phyloP scores from a whole-genome alignment of 1,140 invertebrate genomes.

The Anoplolepis gracilipes region DNA sequence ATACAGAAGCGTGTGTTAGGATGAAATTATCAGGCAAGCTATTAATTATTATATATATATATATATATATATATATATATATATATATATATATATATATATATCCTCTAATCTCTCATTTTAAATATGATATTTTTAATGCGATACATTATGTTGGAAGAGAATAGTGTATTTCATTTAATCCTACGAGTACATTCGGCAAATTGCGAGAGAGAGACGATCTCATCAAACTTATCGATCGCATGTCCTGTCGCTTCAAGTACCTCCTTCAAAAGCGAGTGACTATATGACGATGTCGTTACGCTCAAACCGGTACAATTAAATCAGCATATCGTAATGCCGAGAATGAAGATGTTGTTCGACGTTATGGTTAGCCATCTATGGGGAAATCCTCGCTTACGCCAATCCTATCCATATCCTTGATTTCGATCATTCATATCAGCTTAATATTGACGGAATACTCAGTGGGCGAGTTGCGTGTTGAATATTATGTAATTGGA shows the following conservation, averaged over 20 bases:
- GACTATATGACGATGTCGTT: not conserved
- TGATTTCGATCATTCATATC: conserved; percentile 7
- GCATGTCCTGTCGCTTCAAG: not conserved
- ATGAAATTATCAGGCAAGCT: conserved; percentile 26
- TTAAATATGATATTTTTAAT: conserved; percentile 17
- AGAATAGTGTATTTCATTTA: conserved; percentile 7
- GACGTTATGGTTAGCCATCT: not conserved
- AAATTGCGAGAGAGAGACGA: not conserved
- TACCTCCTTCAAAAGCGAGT: not conserved
- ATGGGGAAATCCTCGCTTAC: not conserved
- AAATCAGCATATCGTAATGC: conserved; percentile 9
- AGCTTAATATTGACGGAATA: conserved; percentile 15
- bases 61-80: not conserved
- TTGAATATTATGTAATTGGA: conserved; percentile 33
- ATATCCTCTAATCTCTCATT: not conserved
- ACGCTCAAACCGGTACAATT: not conserved
- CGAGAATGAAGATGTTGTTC: not conserved
- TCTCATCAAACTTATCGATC: not conserved
- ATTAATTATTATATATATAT: conserved; percentile 2
- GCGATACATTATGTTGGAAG: not conserved
- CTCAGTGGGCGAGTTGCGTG: not conserved
- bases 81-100: not conserved
- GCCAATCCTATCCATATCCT: not conserved
- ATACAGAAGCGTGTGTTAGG: conserved; percentile 6
- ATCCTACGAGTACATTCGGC: conserved; percentile 11